Evolutionary conservation across 2,888 invertebrate genomes (phyloP), one percentile per base, ranked within the genome.

Genomic region (Melipona beecheii): DNA sequence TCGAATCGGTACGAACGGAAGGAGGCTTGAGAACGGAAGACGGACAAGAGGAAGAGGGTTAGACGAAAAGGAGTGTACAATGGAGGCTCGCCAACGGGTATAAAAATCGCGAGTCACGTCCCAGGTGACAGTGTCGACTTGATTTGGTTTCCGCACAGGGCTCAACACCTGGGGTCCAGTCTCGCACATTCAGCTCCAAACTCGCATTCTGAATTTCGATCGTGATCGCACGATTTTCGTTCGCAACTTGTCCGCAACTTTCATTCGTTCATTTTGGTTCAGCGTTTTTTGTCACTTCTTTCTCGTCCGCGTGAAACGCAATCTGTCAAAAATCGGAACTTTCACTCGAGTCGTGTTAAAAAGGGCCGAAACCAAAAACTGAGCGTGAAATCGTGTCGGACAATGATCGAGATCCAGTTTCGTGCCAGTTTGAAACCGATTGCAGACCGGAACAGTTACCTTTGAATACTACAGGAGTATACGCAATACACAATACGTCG

Each of bases 71-170:
- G 79, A 79, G n/a, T 27, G 49, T 52, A 65, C 69, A 79, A 65
- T 58, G 83, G 80, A 81, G 81, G 88, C 79, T 89, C 83, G 91
- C 90, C 90, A 91, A 89, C 89, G 86, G 85, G 86, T 86, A 84
- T 86, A 88, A 89, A 90, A 90, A 90, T 92, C 92, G 92, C 93
- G 94, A 93, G 94, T 94, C 94, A 94, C 94, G 94, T 94, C 92
- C 94, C 93, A 94, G 94, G 94, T 94, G 94, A 94, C 94, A 94
- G 94, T 94, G 94, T 93, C 93, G 93, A 94, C 92, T 94, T 94
- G 94, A 94, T 94, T 94, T 94, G 94, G 94, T 94, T 94, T 93
- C 94, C 94, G 94, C 94, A 94, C 94, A 94, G 94, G 94, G 94
- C 94, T 94, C 94, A 94, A 94, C 94, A 94, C 94, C 94, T 94